Evolutionary conservation across 2,113 vertebrate species (phyloP), one percentile per base, ranked within the genome.

Genomic region (Prunella himalayana): DNA sequence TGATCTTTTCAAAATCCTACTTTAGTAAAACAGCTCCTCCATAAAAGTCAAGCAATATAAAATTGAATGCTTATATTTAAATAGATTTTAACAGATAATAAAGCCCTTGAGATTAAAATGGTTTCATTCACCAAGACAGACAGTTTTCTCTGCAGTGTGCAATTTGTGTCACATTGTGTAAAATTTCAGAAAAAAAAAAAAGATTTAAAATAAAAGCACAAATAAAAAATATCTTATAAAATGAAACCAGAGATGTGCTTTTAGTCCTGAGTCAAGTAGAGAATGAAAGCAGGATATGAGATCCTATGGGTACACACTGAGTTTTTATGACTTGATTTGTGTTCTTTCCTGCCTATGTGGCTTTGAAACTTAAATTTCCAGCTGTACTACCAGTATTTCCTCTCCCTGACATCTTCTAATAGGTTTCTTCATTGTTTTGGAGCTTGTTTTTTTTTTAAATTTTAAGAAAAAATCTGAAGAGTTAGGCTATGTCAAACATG

Each of bases 81-180:
- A 97, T 96, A 98, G 81, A 96, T 96, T 97, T 97, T 97, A 98
- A 97, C 92, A 98, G 97, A 97, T 97, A 97, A 96, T 97, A 98
- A 97, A 98, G 82, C 95, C 95, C 96, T 97, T 88, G 94, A 97
- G 96, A 97, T 97, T 96, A 98, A 97, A 98, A 97, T 95, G 92
- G 92, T 96, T 98, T 98, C 87, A 96, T 97, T 98, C 90, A 95
- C 88, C 30, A 28, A 97, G 94, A 97, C 84, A 98, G 94, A 94
- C 90, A 95, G 88, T 97, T 97, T 95, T 61, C 95, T 95, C 94
- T 90, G 89, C 92, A 97, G 82, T 66, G 49, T 97, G 97, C 92
- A 97, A 97, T 98, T 98, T 98, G 82, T 97, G 97, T 98, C 97
- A 97, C 54, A 64, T 97, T 97, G 97, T 97, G 90, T 94, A 97